Evolutionary conservation across 2,888 invertebrate species (phyloP).

Genomic region (Ferdinandea cuprea): DNA sequence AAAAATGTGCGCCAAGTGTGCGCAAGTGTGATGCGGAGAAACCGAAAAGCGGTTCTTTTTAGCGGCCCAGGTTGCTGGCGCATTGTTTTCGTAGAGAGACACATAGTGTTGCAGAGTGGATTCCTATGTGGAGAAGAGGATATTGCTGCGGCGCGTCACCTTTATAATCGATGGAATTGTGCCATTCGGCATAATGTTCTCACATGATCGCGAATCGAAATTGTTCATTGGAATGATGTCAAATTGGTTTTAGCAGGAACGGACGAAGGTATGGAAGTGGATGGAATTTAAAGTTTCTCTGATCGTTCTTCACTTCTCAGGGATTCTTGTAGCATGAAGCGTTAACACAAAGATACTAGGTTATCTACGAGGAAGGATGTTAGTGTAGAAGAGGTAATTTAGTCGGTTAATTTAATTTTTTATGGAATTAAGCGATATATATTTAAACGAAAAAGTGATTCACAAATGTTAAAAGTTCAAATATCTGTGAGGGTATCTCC

Average conservation of each 20-base stretch:
- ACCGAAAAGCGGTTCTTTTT: conserved; percentile 25
- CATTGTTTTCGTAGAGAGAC: conserved; percentile 34
- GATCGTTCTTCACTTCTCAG: too few species aligned
- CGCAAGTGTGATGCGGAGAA: conserved; percentile 34
- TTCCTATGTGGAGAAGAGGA: conserved; percentile 1
- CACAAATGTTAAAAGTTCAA: too few species aligned
- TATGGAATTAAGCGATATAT: too few species aligned
- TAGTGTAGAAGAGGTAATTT: too few species aligned
- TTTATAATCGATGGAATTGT: conserved; percentile 51
- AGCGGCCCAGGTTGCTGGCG: not conserved
- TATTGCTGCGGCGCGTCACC: conserved; percentile 30
- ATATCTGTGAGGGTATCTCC: too few species aligned
- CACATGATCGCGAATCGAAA: conserved; percentile 22
- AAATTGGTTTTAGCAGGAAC: not conserved
- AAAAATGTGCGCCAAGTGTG: conserved; percentile 5
- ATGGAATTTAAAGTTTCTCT: too few species aligned
- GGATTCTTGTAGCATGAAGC: too few species aligned
- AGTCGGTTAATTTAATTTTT: too few species aligned
- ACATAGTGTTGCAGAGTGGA: conserved; percentile 19
- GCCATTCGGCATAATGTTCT: conserved; percentile 45
- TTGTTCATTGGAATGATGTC: conserved; percentile 16
- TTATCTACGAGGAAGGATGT: too few species aligned
- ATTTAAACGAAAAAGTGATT: too few species aligned
- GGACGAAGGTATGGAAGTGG: too few species aligned
- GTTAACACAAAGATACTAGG: too few species aligned